Base-by-base conservation (phyloP, 2,888 invertebrate genomes). In the Gerosis bhagava region DNA sequence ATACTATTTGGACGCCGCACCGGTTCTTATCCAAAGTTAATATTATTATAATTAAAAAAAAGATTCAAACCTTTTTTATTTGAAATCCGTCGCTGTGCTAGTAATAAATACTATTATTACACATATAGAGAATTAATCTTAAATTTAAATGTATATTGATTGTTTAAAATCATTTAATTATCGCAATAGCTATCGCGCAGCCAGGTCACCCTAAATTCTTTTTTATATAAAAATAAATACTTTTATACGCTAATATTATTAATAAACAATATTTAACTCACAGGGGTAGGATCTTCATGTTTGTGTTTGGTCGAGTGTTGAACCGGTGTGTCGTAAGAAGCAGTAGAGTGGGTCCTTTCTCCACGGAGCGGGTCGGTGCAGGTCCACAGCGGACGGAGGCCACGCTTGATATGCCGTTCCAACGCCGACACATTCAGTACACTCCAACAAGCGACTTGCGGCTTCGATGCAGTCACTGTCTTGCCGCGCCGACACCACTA, bases 111-210 rank as follows among this genome's bases (percentile, higher is more conserved):
- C 50, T 36, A 16, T 15, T 15, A n/a, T n/a, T n/a, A n/a, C n/a
- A n/a, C n/a, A n/a, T n/a, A n/a, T n/a, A n/a, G n/a, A n/a, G n/a
- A n/a, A n/a, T n/a, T n/a, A n/a, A n/a, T n/a, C n/a, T n/a, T n/a
- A n/a, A n/a, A n/a, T n/a, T n/a, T n/a, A n/a, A n/a, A n/a, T n/a
- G n/a, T n/a, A n/a, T n/a, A n/a, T n/a, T n/a, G n/a, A n/a, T n/a
- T n/a, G n/a, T n/a, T n/a, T 32, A 19, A 11, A 15, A 32, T 26
- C 29, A 41, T 44, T 50, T 37, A 22, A 29, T 60, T 53, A 69
- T 83, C 84, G 83, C 84, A 79, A 73, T 63, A 59, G 76, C 82
- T 72, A 57, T 77, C 86, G 84, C 84, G 67, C 60, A 81, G 84
- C 82, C 63, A 57, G 50, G 36, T n/a, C n/a, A 43, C 26, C 25